Conservation (phyloP, 2,797 vertebrate genomes). For the Argyrosomus regius region DNA sequence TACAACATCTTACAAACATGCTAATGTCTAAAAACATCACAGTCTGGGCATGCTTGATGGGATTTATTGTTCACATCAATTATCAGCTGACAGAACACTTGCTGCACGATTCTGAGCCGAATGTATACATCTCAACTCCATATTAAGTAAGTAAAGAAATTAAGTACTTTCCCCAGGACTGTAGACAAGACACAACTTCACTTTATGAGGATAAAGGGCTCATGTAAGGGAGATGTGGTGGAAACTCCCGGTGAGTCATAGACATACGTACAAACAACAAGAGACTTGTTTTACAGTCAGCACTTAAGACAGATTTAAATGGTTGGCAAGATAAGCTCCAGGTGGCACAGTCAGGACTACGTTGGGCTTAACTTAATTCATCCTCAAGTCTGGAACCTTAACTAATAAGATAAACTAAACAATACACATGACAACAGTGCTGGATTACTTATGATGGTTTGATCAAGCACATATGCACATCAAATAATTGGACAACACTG, state of each 20-base stretch:
- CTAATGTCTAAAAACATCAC: not conserved
- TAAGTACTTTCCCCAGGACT: not conserved
- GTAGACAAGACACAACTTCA: constrained; percentile 10
- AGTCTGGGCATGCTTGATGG: not conserved
- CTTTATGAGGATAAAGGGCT: not conserved
- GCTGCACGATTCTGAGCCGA: not conserved
- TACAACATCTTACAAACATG: not conserved
- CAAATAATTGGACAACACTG: not conserved
- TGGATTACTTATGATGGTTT: not conserved
- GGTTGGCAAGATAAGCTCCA: constrained; percentile 13
- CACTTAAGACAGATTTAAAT: constrained; percentile 1
- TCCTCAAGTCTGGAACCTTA: not conserved
- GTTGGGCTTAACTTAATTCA: not conserved
- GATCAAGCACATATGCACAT: not conserved
- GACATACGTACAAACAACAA: constrained; percentile 12
- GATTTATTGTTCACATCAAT: not conserved
- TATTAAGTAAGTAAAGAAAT: not conserved
- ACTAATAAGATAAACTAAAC: not conserved
- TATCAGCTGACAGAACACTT: not conserved
- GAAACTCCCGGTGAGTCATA: constrained; percentile 40
- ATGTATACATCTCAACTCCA: not conserved
- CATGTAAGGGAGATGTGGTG: constrained; percentile 6
- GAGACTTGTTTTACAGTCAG: constrained; percentile 32
- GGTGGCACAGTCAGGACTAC: constrained; percentile 5
- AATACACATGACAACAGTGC: not conserved